Percentiles rank a stretch among this genome's conserved stretches.
Conservation (phyloP, 2,113 vertebrate species). For the Penelope pileata region DNA sequence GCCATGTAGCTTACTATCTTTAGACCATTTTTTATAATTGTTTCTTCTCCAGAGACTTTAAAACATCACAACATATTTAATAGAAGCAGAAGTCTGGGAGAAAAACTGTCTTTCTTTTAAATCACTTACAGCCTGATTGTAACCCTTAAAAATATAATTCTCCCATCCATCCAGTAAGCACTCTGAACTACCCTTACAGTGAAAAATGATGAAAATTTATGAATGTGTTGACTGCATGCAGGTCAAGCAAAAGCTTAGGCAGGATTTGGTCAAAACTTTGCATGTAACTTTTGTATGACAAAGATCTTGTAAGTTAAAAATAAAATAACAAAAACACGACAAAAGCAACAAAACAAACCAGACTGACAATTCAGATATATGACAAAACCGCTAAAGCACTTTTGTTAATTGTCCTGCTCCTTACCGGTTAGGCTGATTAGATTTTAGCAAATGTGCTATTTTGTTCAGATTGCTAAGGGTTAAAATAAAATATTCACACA, state of each 20-base stretch:
- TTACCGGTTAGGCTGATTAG: background rate
- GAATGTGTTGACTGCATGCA: background rate
- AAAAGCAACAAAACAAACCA: background rate
- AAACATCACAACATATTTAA: background rate
- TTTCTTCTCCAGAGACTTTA: background rate
- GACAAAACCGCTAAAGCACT: background rate
- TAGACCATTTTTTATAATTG: background rate
- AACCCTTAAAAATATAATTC: background rate
- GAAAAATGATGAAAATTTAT: background rate
- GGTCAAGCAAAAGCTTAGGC: background rate
- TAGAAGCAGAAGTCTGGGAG: background rate
- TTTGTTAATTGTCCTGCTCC: background rate
- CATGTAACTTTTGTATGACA: background rate
- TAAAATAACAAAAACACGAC: background rate
- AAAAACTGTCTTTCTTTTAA: background rate
- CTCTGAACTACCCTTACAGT: background rate
- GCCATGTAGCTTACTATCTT: background rate
- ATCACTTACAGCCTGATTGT: background rate
- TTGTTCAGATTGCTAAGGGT: background rate
- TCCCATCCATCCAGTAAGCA: background rate
- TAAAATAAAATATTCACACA: conserved; percentile 54
- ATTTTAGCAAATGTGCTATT: background rate
- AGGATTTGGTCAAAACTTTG: background rate
- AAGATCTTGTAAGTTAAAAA: background rate
- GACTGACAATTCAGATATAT: background rate